Conservation (phyloP, 2,797 vertebrate genomes). For the Gouania willdenowi region DNA sequence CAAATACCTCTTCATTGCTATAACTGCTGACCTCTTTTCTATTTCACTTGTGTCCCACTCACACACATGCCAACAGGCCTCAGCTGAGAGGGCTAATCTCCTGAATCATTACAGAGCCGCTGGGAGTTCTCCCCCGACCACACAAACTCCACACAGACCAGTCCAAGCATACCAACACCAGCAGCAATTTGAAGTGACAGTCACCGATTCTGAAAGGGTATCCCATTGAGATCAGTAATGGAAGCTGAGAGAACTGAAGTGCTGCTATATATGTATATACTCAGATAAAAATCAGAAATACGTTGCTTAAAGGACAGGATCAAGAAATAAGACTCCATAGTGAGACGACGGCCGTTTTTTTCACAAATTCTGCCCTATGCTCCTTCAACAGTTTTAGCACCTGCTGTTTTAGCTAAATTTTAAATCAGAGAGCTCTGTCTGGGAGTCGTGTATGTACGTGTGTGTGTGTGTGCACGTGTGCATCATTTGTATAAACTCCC, state of each 20-base stretch:
- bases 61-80: slow-evolving; percentile 42
- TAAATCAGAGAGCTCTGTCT: no score
- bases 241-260: slow-evolving; percentile 1
- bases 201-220: no score
- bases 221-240: slow-evolving; percentile 3
- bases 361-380: no score
- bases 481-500: slow-evolving; percentile 12
- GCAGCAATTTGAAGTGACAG: slow-evolving; percentile 20
- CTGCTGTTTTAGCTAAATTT: no score
- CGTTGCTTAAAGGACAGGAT: no score
- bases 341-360: no score
- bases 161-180: slow-evolving; percentile 13
- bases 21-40: slow-evolving; percentile 55
- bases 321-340: no score
- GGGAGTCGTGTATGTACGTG: slow-evolving; percentile 27
- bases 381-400: no score
- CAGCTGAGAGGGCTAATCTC: slow-evolving; percentile 71
- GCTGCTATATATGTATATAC: slow-evolving; percentile 1
- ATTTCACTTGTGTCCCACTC: slow-evolving; percentile 8
- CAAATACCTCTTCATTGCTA: background rate
- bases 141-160: slow-evolving; percentile 25
- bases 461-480: slow-evolving; percentile 4
- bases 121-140: slow-evolving; percentile 61
- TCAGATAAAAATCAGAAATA: no score
- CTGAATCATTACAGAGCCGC: slow-evolving; percentile 61